Evolutionary conservation across 2,113 vertebrate species (phyloP), one percentile per base, ranked within the genome.

Genomic region (Nothocercus nigrocapillus): DNA sequence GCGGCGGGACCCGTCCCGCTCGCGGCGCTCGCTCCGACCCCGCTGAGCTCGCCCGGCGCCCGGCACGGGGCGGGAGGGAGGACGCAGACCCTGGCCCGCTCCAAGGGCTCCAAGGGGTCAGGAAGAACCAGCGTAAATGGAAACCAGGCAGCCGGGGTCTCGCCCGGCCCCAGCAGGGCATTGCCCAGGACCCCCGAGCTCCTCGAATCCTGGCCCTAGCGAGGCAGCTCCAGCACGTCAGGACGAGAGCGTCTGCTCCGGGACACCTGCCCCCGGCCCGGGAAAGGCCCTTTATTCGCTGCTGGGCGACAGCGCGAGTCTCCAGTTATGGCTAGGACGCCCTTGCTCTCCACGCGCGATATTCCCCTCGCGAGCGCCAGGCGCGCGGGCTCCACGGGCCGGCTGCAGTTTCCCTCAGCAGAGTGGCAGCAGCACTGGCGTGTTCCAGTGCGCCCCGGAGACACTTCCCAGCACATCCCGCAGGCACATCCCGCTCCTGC

Each of bases 1-100:
- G 93, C 87, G 93, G 40, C 96, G 96, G 97, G 97, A 97, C 94
- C 88, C 59, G 40, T 95, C 94, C 89, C 61, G 67, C 83, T 85
- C 85, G 42, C 68, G 92, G 75, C 54, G 28, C 54, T 15, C 54
- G 54, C 54, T 9, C 54, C 54, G 17, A 9, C 74, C 79, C 93
- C 62, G 18, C 74, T 56, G 53, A 74, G 93, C 96, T 77, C 53
- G 44, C 89, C 9, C 18, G 45, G 45, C 45, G 17, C 18, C 45
- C 45, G 45, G 45, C 18, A 47, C 6, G 45, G 45, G 20, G 47
- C 47, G 47, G 20, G 17, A 21, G 20, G 20, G 20, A 20, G 47
- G 47, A 22, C 9, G 47, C 47, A 17, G 47, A 49, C 21, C 47
- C 47, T 17, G 19, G 47, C 47, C 47, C 47, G 9, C 47, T 22